Conservation (phyloP, 2,888 invertebrate genomes). For the Ptilodon capucinus region DNA sequence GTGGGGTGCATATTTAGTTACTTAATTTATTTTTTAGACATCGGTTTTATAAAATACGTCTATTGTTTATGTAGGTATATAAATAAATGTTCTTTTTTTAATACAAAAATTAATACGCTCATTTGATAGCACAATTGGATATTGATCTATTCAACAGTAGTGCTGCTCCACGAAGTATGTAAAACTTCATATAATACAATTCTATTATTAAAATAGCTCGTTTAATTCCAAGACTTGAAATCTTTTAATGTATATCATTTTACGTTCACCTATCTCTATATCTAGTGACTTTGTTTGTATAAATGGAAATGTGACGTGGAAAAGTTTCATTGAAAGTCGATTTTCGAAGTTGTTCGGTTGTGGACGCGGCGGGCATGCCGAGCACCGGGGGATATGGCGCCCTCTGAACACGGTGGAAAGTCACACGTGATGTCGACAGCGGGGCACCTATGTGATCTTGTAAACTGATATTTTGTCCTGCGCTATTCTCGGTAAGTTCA, state of each 20-base stretch:
- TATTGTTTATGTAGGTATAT: too few relatives aligned
- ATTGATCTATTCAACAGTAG: too few relatives aligned
- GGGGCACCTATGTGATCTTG: slow-evolving; percentile 31
- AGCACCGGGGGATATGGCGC: slow-evolving; percentile 35
- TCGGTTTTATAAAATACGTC: too few relatives aligned
- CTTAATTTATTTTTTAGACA: too few relatives aligned
- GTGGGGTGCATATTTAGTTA: too few relatives aligned
- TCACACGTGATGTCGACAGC: slow-evolving; percentile 41
- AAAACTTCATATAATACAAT: neutral
- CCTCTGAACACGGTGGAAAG: slow-evolving; percentile 56
- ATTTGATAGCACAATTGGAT: too few relatives aligned
- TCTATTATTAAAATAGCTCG: neutral
- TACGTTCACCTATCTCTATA: slow-evolving; percentile 21
- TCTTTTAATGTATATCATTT: slow-evolving; percentile 26
- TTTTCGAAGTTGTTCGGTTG: slow-evolving; percentile 65
- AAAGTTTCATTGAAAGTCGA: slow-evolving; percentile 73
- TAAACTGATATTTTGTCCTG: slow-evolving; percentile 17
- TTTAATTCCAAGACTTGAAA: neutral
- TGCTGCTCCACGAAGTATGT: too few relatives aligned
- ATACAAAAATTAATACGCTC: too few relatives aligned
- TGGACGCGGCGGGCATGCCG: slow-evolving; percentile 52
- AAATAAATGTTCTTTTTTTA: too few relatives aligned
- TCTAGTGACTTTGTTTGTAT: slow-evolving; percentile 45
- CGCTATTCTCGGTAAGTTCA: slow-evolving; percentile 9
- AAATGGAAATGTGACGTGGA: slow-evolving; percentile 64